phyloP scores from a whole-genome alignment of 2,113 vertebrate species.

The Protobothrops flavoviridis region DNA sequence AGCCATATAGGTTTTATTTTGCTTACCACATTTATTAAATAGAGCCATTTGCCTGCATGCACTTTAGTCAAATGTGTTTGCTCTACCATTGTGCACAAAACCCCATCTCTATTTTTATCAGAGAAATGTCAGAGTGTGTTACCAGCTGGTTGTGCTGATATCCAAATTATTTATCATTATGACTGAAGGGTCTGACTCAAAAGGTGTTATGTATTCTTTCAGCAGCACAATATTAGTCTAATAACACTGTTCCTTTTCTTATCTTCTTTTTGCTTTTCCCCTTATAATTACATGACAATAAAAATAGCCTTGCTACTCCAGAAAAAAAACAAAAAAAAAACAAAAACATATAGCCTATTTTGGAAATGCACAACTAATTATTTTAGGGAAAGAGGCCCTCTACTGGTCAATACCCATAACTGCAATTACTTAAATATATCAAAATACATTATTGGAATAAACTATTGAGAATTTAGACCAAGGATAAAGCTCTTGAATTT shows the following conservation, averaged over 20 bases:
- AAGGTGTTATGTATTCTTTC: not conserved
- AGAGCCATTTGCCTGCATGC: not conserved
- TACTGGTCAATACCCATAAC: constrained; percentile 20
- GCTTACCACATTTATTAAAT: not conserved
- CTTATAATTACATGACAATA: not conserved
- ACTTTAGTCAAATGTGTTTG: not conserved
- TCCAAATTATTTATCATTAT: not conserved
- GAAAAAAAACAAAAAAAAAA: not conserved
- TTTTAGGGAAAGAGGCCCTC: constrained; percentile 33
- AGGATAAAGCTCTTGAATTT: not conserved
- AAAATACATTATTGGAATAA: not conserved
- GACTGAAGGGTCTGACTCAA: not conserved
- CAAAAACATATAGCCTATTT: not conserved
- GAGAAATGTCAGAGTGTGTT: not conserved
- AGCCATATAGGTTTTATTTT: not conserved
- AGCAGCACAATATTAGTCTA: not conserved
- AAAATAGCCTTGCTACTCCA: not conserved
- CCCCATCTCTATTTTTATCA: not conserved
- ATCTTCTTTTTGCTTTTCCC: not conserved
- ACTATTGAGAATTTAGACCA: not conserved
- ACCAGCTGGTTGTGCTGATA: not conserved
- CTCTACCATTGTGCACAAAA: not conserved
- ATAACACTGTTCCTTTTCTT: not conserved
- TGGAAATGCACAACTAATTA: not conserved
- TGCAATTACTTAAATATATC: not conserved